Conservation (phyloP, 2,888 invertebrate species). For the Leptarthrus brevirostris region DNA sequence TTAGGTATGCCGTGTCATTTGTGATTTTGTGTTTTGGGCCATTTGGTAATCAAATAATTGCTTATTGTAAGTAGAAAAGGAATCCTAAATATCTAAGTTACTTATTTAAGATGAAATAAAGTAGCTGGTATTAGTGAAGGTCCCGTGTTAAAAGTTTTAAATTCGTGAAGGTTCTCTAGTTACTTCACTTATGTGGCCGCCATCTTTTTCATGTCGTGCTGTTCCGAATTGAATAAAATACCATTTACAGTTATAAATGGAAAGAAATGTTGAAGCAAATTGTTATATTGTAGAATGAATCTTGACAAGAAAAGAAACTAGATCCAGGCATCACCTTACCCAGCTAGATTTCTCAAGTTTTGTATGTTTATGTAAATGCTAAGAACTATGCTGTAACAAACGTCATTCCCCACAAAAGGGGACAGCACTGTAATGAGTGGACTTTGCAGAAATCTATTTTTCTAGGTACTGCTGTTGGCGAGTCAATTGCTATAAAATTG, state of each 20-base stretch:
- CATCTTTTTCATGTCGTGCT: conserved; percentile 43
- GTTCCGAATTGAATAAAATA: conserved; percentile 6
- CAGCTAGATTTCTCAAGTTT: neutral
- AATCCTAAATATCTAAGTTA: conserved; percentile 28
- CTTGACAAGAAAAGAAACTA: no score
- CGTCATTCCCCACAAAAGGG: neutral
- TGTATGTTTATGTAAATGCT: neutral
- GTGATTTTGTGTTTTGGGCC: conserved; percentile 54
- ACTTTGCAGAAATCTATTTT: conserved; percentile 16
- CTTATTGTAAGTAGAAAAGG: conserved; percentile 50
- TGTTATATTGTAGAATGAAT: no score
- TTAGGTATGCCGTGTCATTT: conserved; percentile 54
- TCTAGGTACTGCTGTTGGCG: neutral
- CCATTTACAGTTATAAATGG: conserved; percentile 17
- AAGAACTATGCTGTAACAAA: neutral
- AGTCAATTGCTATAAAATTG: neutral
- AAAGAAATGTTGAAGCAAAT: neutral
- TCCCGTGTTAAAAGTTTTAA: neutral
- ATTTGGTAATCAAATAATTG: conserved; percentile 47
- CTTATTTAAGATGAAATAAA: conserved; percentile 21
- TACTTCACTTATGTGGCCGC: conserved; percentile 41
- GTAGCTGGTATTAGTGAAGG: conserved; percentile 8
- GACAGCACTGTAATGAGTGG: neutral
- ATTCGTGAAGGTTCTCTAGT: conserved; percentile 29
- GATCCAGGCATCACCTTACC: neutral